phyloP scores from a whole-genome alignment of 2,888 invertebrate genomes.

The Drosophila barbarae region DNA sequence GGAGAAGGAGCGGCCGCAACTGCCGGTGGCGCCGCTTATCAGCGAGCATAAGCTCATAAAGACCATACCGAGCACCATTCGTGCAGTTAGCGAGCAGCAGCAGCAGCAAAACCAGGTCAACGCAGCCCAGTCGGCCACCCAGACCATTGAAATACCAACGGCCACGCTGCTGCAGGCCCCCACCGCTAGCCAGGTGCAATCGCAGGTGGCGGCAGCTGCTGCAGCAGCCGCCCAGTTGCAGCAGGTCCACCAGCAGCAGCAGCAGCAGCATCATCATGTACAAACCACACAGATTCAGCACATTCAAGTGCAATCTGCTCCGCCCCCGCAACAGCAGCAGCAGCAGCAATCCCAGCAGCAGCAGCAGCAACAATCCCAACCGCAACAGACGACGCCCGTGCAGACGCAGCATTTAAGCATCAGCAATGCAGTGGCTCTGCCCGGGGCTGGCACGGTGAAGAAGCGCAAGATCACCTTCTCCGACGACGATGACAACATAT shows the following conservation, averaged over 20 bases:
- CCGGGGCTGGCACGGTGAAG: conserved; percentile 63
- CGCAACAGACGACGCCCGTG: conserved; percentile 49
- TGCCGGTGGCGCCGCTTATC: conserved; percentile 71
- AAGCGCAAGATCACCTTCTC: conserved; percentile 79
- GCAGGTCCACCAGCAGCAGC: conserved; percentile 54
- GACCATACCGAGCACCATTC: conserved; percentile 79
- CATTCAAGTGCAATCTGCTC: conserved; percentile 74
- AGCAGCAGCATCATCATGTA: conserved; percentile 73
- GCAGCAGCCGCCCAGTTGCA: conserved; percentile 60
- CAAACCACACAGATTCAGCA: conserved; percentile 76
- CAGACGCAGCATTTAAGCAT: conserved; percentile 65
- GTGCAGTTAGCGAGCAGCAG: conserved; percentile 75
- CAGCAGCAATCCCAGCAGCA: conserved; percentile 50
- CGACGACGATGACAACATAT: conserved; percentile 79
- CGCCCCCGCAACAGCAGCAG: conserved; percentile 58
- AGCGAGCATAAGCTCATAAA: conserved; percentile 78
- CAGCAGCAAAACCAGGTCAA: conserved; percentile 60
- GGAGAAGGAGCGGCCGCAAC: conserved; percentile 78
- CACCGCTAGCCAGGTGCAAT: conserved; percentile 59
- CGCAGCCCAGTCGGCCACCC: conserved; percentile 67
- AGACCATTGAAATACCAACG: conserved; percentile 77
- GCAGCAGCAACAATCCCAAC: conserved; percentile 46
- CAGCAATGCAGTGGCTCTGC: conserved; percentile 68
- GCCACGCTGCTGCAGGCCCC: conserved; percentile 73
- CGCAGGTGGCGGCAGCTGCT: conserved; percentile 62